Evolutionary conservation across 2,797 vertebrate genomes (phyloP), one percentile per base, ranked within the genome.

Genomic region (Melanotaenia boesemani): DNA sequence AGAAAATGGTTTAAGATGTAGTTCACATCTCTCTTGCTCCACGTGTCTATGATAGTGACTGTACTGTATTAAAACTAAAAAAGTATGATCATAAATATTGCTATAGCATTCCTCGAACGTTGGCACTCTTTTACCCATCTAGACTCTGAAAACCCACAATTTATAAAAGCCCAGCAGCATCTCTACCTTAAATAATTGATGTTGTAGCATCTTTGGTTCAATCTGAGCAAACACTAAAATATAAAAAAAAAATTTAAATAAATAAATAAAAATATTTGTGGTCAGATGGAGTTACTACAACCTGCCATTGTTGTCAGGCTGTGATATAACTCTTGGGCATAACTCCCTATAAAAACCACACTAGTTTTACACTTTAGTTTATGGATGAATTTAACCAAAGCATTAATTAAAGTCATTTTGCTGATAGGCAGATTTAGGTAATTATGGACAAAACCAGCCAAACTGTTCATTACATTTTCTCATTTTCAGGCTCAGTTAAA

Each of bases 111-210:
- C 50, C 6, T 52, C 8, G 22, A 54, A 54, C 52, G 4, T 22
- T 26, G 52, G 24, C 52, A 22, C n/a, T 54, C 52, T 48, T 48
- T 48, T 48, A 54, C 5, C 52, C 52, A 54, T 54, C 54, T 11
- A 22, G 20, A 36, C 32, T 20, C 20, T 12, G 28, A 22, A 26
- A 63, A 63, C n/a, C 39, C 44, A 20, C 28, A 6, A 12, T 44
- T 44, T 58, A 12, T 8, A 66, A 66, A 66, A 54, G 48, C 32
- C 32, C 36, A 2, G 48, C 32, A 66, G 63, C 30, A 54, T 28
- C 16, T 63, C 0, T 48, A 18, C 13, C 13, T 24, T 63, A 20
- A 63, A 63, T 63, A 26, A 46, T 63, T 63, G 30, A 63, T 48
- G 41, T 20, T 48, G 24, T 30, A n/a, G 63, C 6, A 3, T 56